These are phyloP conservation scores for Octodon degus DNA, from an alignment of 2,113 vertebrate species.

Conservation along the genomic window DNA sequence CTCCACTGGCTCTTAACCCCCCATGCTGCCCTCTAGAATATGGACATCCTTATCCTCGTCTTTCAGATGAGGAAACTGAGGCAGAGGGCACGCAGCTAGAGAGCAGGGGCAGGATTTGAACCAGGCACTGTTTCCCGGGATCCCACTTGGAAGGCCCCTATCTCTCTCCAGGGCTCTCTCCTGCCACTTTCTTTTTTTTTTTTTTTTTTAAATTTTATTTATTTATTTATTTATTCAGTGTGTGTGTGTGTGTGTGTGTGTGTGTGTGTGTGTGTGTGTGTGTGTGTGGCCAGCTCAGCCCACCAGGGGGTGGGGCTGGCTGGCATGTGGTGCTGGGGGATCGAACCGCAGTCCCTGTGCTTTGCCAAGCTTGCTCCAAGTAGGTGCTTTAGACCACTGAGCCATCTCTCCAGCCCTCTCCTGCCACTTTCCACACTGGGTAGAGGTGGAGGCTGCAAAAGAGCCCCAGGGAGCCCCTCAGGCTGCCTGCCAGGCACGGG, in stretches of 20 bases:
- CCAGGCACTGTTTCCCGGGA: neutral
- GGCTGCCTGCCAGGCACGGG: neutral
- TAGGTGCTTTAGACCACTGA: no score
- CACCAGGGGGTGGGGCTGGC: no score
- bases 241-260: no score
- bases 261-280: no score
- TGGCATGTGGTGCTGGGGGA: no score
- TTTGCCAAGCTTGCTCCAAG: no score
- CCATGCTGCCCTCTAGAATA: rapidly evolving
- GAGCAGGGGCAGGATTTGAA: neutral
- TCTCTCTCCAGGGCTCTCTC: neutral
- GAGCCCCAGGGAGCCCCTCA: rapidly evolving
- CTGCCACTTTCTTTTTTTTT: neutral
- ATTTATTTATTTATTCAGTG: no score
- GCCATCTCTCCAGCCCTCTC: neutral
- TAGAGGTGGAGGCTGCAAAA: neutral
- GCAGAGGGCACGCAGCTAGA: neutral
- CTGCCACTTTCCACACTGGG: neutral
- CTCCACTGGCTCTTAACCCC: neutral
- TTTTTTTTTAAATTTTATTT: no score
- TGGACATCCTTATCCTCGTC: neutral
- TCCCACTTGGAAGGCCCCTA: neutral
- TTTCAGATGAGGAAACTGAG: neutral
- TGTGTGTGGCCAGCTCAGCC: no score
- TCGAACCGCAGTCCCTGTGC: no score